phyloP scores from a whole-genome alignment of 2,113 vertebrate species.

The Glaucomys volans region DNA sequence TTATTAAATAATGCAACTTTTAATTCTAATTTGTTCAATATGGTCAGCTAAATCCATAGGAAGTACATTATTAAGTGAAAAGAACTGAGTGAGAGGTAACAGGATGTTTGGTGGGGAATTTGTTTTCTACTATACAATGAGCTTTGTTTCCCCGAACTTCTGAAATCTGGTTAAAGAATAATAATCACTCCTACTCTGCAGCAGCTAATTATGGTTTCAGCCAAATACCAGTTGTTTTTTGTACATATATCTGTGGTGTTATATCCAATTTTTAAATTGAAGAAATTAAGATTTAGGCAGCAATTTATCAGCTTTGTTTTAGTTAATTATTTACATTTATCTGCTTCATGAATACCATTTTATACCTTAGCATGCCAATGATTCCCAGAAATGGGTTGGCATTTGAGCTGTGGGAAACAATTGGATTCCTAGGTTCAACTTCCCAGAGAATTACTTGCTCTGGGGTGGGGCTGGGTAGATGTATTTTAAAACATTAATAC shows the following conservation, averaged over 20 bases:
- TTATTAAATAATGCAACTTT: conserved; percentile 40
- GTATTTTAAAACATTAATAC: not conserved
- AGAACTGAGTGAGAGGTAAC: conserved; percentile 35
- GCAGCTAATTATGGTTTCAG: not conserved
- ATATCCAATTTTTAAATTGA: not conserved
- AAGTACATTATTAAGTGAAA: not conserved
- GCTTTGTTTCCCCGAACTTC: conserved; percentile 40
- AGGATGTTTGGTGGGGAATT: not conserved
- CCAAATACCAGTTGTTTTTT: not conserved
- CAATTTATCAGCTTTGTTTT: not conserved
- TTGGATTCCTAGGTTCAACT: not conserved
- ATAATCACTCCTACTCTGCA: not conserved
- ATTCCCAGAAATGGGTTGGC: not conserved
- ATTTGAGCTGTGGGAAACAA: not conserved
- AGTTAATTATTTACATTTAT: not conserved
- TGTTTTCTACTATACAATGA: not conserved
- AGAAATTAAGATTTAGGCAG: not conserved
- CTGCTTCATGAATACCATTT: not conserved
- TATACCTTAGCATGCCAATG: not conserved
- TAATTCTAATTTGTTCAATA: conserved; percentile 53
- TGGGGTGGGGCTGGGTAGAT: not conserved
- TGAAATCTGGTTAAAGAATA: conserved; percentile 19
- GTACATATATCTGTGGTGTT: not conserved
- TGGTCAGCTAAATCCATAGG: not conserved
- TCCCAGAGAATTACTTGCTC: not conserved